Base-by-base conservation (phyloP, 2,888 invertebrate genomes). In the Zygaena filipendulae region DNA sequence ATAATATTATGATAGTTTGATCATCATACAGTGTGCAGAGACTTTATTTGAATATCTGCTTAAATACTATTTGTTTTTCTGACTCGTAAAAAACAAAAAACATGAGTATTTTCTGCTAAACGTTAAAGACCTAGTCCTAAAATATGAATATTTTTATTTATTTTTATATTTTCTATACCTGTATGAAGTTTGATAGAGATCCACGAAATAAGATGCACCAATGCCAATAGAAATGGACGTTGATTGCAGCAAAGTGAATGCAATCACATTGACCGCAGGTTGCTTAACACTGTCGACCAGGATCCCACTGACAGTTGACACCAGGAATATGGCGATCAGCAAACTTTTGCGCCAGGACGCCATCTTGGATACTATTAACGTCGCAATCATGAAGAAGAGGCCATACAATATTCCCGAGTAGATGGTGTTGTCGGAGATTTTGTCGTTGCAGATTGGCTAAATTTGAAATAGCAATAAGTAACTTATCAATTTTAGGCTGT, bases 341-440 rank as follows among this genome's bases (percentile, higher is more conserved):
- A 83, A 49, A 36, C 67, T 58, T 27, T 81, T 77, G 12, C 84
- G 81, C 69, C 28, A 82, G 43, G 45, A 67, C 54, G 43, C 85
- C 61, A 45, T 77, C 71, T 35, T 49, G 2, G 58, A 39, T 1
- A 52, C 38, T 1, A 71, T 27, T 2, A 85, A 39, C 41, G 84
- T 87, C 7, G 83, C 67, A 0, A 80, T 8, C 1, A 83, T 62
- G 35, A 84, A 84, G 23, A 81, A 72, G 0, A 71, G 46, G 0
- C 87, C 87, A 39, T 86, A 83, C 2, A 74, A 49, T 8, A 87
- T 64, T 3, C 88, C 83, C 22, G 84, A 82, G 39, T 81, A 61
- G 22, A 87, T 84, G 0, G 86, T 84, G 25, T 61, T 61, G 0
- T 59, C 42, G 16, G 86, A 82, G 11, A 86, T 69, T 1, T 59